Evolutionary conservation across 2,888 invertebrate species (phyloP).

Genomic region (Seladonia tumulorum): DNA sequence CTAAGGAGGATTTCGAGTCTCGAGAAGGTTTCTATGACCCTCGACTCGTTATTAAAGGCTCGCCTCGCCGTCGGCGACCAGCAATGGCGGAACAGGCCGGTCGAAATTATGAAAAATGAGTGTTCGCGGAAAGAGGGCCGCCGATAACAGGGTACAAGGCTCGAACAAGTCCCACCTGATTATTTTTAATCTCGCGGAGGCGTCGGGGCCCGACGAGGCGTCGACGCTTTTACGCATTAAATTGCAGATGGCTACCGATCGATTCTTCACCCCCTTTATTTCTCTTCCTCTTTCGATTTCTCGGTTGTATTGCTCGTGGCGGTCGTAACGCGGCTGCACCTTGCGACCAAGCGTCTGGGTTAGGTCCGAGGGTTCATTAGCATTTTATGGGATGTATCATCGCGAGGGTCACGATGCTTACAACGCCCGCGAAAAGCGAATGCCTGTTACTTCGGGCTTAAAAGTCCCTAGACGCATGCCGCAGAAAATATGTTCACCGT

Average conservation of each 20-base stretch:
- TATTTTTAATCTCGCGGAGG: constrained; percentile 48
- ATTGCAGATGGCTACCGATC: constrained; percentile 61
- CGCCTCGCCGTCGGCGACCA: neutral
- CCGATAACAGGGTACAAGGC: constrained; percentile 33
- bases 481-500: neutral
- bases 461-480: neutral
- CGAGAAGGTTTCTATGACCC: neutral
- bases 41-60: neutral
- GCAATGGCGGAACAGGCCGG: neutral
- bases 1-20: neutral
- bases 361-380: constrained; percentile 58
- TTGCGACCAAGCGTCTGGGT: constrained; percentile 8
- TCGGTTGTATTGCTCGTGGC: constrained; percentile 1
- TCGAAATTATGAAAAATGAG: constrained; percentile 22
- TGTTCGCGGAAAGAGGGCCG: neutral
- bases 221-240: constrained; percentile 53
- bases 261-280: constrained; percentile 32
- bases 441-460: neutral
- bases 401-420: constrained; percentile 43
- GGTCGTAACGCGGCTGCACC: constrained; percentile 36
- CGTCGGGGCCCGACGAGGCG: constrained; percentile 43
- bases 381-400: constrained; percentile 66
- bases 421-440: constrained; percentile 29
- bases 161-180: constrained; percentile 9
- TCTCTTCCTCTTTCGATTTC: constrained; percentile 9